A percentile compares a stretch with the other conserved stretches of the same genome.
phyloP scores from a whole-genome alignment of 1,140 invertebrate genomes.

The Aporrectodea caliginosa region DNA sequence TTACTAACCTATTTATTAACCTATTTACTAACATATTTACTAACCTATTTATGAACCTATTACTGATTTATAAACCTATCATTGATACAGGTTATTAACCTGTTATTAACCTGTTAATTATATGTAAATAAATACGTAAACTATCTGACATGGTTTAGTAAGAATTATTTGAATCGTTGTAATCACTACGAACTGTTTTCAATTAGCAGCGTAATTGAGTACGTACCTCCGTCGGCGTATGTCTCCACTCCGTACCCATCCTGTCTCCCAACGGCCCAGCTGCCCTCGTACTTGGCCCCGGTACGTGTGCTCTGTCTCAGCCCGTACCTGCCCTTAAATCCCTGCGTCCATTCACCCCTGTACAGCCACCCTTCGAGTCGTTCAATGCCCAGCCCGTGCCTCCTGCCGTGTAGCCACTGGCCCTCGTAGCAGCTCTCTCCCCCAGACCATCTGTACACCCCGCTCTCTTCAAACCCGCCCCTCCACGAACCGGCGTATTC shows the following conservation, averaged over 20 bases:
- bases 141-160: too few species aligned
- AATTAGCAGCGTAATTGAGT: background rate
- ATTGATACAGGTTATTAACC: too few species aligned
- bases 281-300: slow-evolving; percentile 96
- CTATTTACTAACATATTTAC: too few species aligned
- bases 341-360: slow-evolving; percentile 97
- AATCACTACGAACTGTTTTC: too few species aligned
- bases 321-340: slow-evolving; percentile 97
- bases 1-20: too few species aligned
- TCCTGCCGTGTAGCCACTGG: slow-evolving; percentile 96
- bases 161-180: too few species aligned
- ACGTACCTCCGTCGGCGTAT: slow-evolving; percentile 83
- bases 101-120: too few species aligned
- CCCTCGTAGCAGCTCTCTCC: slow-evolving; percentile 93
- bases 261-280: slow-evolving; percentile 96
- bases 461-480: slow-evolving; percentile 92
- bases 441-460: slow-evolving; percentile 95
- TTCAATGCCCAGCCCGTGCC: slow-evolving; percentile 95
- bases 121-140: too few species aligned
- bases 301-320: slow-evolving; percentile 82
- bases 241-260: slow-evolving; percentile 99
- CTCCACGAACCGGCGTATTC: slow-evolving; percentile 99
- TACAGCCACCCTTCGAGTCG: slow-evolving; percentile 95
- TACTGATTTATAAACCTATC: too few species aligned
- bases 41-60: too few species aligned